Conservation (phyloP, 2,797 vertebrate species). For the Tokudaia muenninki region DNA sequence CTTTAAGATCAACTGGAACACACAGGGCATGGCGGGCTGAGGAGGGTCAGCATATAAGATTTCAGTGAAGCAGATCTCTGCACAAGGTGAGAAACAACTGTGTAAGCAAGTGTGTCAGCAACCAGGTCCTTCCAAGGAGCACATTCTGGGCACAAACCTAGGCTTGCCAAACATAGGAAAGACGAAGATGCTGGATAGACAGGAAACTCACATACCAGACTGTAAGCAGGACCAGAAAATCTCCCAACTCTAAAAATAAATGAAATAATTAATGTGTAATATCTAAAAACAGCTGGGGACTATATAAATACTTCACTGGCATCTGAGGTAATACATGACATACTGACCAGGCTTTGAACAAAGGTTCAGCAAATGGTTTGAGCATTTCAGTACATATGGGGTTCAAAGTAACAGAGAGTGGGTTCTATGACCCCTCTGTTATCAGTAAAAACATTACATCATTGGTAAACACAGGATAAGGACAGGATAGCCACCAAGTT, state of each 20-base stretch:
- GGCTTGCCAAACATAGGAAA: neutral
- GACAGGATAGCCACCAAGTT: neutral
- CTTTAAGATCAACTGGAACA: neutral
- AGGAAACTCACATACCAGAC: neutral
- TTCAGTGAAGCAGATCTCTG: neutral
- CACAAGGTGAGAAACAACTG: neutral
- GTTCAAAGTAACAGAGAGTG: neutral
- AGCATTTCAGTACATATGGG: neutral
- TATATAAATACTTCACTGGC: slow-evolving; percentile 1
- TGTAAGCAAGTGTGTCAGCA: neutral
- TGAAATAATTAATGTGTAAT: slow-evolving; percentile 3
- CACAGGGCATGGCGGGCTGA: neutral
- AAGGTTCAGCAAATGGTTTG: neutral
- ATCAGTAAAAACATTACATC: neutral
- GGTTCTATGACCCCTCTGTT: neutral
- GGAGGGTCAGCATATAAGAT: neutral
- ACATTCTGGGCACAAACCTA: neutral
- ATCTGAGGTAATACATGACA: neutral
- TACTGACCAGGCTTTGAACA: neutral
- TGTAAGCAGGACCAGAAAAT: neutral
- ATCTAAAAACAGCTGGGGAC: slow-evolving; percentile 26
- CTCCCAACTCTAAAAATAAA: neutral
- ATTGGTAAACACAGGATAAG: neutral
- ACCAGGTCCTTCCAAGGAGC: neutral
- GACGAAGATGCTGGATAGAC: neutral